phyloP scores from a whole-genome alignment of 2,888 invertebrate species.

The Acleris holmiana region DNA sequence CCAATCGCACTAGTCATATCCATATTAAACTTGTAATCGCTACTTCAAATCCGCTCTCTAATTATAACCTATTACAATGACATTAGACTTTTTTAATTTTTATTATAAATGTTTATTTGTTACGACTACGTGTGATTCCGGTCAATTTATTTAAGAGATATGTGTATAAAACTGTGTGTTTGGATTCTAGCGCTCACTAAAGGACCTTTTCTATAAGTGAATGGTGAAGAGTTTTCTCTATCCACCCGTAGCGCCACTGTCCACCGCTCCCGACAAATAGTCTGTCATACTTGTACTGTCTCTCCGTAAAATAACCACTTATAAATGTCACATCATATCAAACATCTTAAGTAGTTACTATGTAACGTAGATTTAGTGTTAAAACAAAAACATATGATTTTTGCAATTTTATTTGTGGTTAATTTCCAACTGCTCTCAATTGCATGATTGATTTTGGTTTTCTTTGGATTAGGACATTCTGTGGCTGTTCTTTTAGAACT shows the following conservation, averaged over 20 bases:
- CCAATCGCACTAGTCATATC: no score
- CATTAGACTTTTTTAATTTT: no score
- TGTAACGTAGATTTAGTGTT: background rate
- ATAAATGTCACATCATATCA: background rate
- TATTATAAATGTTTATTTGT: background rate
- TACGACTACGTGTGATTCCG: background rate
- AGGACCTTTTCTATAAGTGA: constrained; percentile 75
- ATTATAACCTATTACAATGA: no score
- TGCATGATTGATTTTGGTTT: constrained; percentile 70
- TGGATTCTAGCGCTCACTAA: constrained; percentile 81
- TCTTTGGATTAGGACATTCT: constrained; percentile 60
- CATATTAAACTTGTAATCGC: no score
- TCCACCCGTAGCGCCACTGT: constrained; percentile 68
- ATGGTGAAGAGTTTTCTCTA: constrained; percentile 72
- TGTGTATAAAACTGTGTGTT: constrained; percentile 59
- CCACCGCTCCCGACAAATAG: constrained; percentile 45
- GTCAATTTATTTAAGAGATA: background rate
- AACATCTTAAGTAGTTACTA: background rate
- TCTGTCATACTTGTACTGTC: constrained; percentile 60
- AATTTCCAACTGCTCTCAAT: constrained; percentile 51
- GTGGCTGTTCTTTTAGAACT: constrained; percentile 67
- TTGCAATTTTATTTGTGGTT: constrained; percentile 54
- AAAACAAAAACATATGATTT: constrained; percentile 11
- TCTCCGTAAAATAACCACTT: constrained; percentile 39
- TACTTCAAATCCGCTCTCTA: no score